phyloP scores from a whole-genome alignment of 2,113 vertebrate genomes.

The Setophaga coronata region DNA sequence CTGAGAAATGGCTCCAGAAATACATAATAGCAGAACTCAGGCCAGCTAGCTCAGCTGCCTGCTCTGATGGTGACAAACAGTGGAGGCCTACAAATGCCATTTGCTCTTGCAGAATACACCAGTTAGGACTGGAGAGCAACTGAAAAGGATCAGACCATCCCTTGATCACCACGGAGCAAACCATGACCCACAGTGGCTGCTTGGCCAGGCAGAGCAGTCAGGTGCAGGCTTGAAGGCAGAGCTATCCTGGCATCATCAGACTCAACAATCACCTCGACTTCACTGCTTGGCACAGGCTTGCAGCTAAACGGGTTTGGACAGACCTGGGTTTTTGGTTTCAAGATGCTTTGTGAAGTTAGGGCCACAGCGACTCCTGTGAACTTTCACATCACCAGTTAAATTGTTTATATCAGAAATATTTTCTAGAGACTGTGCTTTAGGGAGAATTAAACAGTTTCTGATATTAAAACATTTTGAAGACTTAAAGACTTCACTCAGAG shows the following conservation, averaged over 20 bases:
- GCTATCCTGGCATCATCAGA: not conserved
- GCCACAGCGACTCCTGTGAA: not conserved
- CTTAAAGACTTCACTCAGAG: not conserved
- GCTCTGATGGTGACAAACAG: not conserved
- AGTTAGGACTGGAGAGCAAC: not conserved
- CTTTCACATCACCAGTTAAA: not conserved
- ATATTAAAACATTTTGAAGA: not conserved
- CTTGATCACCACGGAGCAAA: not conserved
- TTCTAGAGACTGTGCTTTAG: not conserved
- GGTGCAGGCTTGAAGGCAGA: not conserved
- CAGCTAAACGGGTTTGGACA: not conserved
- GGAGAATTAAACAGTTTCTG: not conserved
- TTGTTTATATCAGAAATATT: slow-evolving; percentile 1
- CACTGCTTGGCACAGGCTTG: not conserved
- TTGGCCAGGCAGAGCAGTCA: not conserved
- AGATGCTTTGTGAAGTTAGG: not conserved
- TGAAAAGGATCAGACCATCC: not conserved
- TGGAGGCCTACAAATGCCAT: not conserved
- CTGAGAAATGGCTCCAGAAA: not conserved
- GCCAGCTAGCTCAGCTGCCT: not conserved
- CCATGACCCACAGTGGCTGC: not conserved
- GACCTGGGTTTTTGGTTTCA: not conserved
- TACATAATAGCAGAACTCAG: not conserved
- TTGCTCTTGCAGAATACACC: not conserved
- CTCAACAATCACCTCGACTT: not conserved